These are phyloP conservation scores for Microtus agrestis DNA, from an alignment of 2,797 vertebrate species.

Conservation along the genomic window DNA sequence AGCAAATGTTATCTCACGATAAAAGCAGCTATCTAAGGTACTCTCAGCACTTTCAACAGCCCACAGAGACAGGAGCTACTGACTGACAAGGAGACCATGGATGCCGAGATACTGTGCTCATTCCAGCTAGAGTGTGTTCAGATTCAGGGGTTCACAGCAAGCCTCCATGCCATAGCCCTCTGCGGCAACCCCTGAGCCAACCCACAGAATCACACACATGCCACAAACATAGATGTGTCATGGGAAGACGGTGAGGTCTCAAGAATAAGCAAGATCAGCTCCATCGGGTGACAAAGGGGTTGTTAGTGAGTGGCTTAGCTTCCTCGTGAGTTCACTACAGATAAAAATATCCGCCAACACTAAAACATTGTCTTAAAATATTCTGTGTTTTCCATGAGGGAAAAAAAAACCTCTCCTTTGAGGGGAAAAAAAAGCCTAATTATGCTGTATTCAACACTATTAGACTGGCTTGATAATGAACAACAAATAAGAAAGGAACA, in stretches of 20 bases:
- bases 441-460: conserved; percentile 38
- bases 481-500: conserved; percentile 3
- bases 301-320: not conserved
- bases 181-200: not conserved
- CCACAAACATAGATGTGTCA: not conserved
- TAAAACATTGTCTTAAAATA: conserved; percentile 51
- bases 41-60: not conserved
- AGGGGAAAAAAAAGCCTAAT: conserved; percentile 1
- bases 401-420: not conserved
- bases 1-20: not conserved
- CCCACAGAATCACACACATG: not conserved
- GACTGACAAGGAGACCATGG: not conserved
- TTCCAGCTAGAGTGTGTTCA: not conserved
- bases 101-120: not conserved
- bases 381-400: not conserved
- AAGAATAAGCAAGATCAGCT: not conserved
- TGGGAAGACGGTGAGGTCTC: not conserved
- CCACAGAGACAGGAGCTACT: not conserved
- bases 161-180: not conserved
- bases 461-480: not conserved
- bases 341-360: conserved; percentile 9
- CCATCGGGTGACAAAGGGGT: too few relatives aligned
- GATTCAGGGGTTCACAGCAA: not conserved
- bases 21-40: too few relatives aligned
- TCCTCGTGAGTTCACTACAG: conserved; percentile 37